A percentile compares a stretch with the other conserved stretches of the same genome.
phyloP scores from a whole-genome alignment of 2,113 vertebrate genomes.

The Chionis minor region DNA sequence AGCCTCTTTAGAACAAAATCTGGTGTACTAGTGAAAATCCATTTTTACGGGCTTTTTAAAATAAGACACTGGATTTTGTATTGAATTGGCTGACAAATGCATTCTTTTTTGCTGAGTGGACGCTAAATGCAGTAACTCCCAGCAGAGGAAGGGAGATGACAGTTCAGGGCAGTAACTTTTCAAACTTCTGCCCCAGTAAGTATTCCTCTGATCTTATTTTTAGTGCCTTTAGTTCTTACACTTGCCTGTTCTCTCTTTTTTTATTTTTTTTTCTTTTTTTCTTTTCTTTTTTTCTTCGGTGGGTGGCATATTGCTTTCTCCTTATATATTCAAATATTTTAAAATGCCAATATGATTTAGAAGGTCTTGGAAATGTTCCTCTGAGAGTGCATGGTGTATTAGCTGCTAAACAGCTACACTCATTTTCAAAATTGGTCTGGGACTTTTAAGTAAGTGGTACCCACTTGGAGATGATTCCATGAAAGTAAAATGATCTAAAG shows the following conservation, averaged over 20 bases:
- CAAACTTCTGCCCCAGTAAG: background rate
- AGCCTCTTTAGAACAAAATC: background rate
- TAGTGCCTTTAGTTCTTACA: background rate
- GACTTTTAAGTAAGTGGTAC: background rate
- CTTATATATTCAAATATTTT: background rate
- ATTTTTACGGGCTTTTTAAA: background rate
- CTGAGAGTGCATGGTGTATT: background rate
- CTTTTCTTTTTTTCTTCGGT: background rate
- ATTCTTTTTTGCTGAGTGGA: slow-evolving; percentile 4
- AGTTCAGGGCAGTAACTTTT: background rate
- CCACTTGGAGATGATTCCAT: background rate
- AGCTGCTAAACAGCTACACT: background rate
- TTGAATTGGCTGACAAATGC: background rate
- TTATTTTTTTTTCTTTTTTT: background rate
- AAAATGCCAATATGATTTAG: background rate
- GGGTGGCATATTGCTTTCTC: background rate
- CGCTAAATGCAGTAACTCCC: background rate
- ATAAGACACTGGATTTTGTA: background rate
- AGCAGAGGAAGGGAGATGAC: slow-evolving; percentile 7
- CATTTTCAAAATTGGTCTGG: background rate
- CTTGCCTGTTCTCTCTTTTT: background rate
- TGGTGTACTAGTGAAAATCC: background rate
- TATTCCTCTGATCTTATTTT: slow-evolving; percentile 17
- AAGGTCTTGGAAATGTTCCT: background rate
- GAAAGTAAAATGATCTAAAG: background rate